Conservation (phyloP, 1,140 invertebrate genomes). For the Micrasema minimum region DNA sequence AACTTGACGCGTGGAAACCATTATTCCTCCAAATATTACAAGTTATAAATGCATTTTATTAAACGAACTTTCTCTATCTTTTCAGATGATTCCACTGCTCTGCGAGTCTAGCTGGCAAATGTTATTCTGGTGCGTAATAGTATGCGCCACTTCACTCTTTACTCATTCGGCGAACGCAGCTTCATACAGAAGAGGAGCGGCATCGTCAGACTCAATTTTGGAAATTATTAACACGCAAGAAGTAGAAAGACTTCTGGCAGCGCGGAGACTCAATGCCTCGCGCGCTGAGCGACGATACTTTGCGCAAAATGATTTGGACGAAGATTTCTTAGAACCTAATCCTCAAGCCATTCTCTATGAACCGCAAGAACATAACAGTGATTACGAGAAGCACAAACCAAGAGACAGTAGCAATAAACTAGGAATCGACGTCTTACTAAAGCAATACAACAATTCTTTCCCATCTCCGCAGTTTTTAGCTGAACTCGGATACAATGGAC, state of each 20-base stretch:
- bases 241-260: slow-evolving; percentile 67
- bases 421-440: slow-evolving; percentile 55
- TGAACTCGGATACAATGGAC: slow-evolving; percentile 59
- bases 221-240: slow-evolving; percentile 70
- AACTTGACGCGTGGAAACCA: too few species aligned
- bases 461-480: slow-evolving; percentile 54
- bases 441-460: slow-evolving; percentile 56
- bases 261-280: slow-evolving; percentile 58
- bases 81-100: slow-evolving; percentile 3
- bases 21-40: too few species aligned
- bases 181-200: slow-evolving; percentile 25
- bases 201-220: slow-evolving; percentile 65
- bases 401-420: slow-evolving; percentile 54
- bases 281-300: slow-evolving; percentile 58
- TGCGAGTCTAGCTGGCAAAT: not conserved
- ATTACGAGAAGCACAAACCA: slow-evolving; percentile 42
- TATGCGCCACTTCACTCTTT: not conserved
- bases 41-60: too few species aligned
- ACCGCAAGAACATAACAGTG: slow-evolving; percentile 34
- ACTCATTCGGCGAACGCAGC: not conserved
- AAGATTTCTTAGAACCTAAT: slow-evolving; percentile 51
- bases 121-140: slow-evolving; percentile 4
- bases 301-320: slow-evolving; percentile 62
- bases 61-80: too few species aligned
- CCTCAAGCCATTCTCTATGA: slow-evolving; percentile 47